Evolutionary conservation across 2,888 invertebrate genomes (phyloP), one percentile per base, ranked within the genome.

Genomic region (Cepaea hortensis): DNA sequence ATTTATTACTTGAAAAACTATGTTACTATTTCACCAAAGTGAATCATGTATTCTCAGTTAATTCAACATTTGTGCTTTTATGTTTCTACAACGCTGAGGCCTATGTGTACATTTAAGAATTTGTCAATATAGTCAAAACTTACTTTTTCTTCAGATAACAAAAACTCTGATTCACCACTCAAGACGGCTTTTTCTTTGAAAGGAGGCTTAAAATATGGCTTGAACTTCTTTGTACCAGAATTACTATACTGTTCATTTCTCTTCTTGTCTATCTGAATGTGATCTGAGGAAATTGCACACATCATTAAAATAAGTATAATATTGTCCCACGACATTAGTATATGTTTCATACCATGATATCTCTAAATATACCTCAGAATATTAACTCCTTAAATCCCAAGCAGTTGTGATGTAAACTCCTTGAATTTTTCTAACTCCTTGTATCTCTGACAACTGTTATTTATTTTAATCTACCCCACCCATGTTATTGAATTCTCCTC

Each of bases 181-280:
- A 61, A 3, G 9, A 18, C 73, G 13, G 50, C 1, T 61, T 73
- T 73, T 13, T 11, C n/a, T 84, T 76, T 84, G 23, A 15, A 61
- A 20, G 84, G 84, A 35, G 84, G 84, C 50, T 76, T 84, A 23
- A 84, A 84, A 35, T 65, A 65, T 61, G 65, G 15, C 55, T 76
- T 84, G 9, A 23, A 5, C 50, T 84, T 84, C 76, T 84, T 84
- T 55, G 46, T 6, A 48, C 46, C 15, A 61, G 73, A 13, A 50
- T n/a, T 72, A 81, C 13, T 48, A 70, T 4, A 48, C 13, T 70
- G 70, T 48, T 68, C 72, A 68, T 20, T 68, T 48, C 35, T 79
- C 15, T 35, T 79, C 46, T 79, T 79, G 5, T 79, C 62, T 5
- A 23, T 62, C 35, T 61, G 3, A 79, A 35, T 68, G n/a, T 68